A percentile compares a stretch with the other conserved stretches of the same genome.
These are phyloP conservation scores for Nanorana parkeri DNA, from an alignment of 2,113 vertebrate species.

Conservation along the genomic window DNA sequence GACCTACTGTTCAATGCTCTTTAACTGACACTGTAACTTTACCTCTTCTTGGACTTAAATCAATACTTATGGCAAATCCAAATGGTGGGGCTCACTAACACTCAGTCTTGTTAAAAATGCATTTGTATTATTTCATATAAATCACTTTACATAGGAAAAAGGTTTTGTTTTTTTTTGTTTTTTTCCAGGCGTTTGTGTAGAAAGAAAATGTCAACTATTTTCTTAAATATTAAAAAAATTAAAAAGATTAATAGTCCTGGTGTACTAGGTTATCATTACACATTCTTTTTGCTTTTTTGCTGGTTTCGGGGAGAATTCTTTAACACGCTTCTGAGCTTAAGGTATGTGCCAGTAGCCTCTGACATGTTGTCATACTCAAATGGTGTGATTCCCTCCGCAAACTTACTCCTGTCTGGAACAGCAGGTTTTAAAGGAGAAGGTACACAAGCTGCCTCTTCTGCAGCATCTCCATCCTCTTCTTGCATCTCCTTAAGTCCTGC, in stretches of 20 bases:
- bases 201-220: slow-evolving; percentile 13
- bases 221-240: neutral
- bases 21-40: neutral
- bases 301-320: slow-evolving; percentile 92
- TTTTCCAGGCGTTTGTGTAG: neutral
- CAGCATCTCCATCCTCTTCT: slow-evolving; percentile 26
- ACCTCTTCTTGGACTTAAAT: neutral
- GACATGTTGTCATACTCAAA: slow-evolving; percentile 96
- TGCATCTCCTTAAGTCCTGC: slow-evolving; percentile 42
- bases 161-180: too few relatives aligned
- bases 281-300: slow-evolving; percentile 82
- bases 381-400: slow-evolving; percentile 89
- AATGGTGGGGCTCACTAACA: neutral
- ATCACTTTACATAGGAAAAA: slow-evolving; percentile 21
- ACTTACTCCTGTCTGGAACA: slow-evolving; percentile 91
- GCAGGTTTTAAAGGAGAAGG: slow-evolving; percentile 60
- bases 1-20: neutral
- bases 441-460: slow-evolving; percentile 27
- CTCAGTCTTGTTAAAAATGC: slow-evolving; percentile 18
- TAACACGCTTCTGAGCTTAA: slow-evolving; percentile 86
- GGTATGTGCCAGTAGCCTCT: slow-evolving; percentile 90
- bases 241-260: neutral
- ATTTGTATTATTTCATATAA: neutral
- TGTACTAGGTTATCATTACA: neutral
- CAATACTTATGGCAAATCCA: neutral